Conservation (phyloP, 2,888 invertebrate species). For the Drosophila gaucha region DNA sequence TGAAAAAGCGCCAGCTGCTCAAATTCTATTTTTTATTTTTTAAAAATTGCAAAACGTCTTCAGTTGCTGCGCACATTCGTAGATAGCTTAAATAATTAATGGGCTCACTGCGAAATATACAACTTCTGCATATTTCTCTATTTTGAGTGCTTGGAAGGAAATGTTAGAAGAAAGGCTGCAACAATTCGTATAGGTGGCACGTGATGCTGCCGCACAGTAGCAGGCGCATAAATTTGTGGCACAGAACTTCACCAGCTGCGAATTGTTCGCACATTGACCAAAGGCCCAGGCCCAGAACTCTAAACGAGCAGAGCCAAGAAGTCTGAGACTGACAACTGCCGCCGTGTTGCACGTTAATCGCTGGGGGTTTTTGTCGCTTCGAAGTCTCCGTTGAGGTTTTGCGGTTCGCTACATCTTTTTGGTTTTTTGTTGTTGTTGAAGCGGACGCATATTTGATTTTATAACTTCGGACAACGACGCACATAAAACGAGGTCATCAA, state of each 20-base stretch:
- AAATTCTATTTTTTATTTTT: constrained; percentile 16
- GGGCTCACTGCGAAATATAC: constrained; percentile 53
- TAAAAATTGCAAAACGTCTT: constrained; percentile 32
- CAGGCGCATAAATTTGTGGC: constrained; percentile 63
- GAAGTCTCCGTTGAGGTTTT: constrained; percentile 39
- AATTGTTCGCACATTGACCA: constrained; percentile 71
- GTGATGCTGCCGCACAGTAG: constrained; percentile 60
- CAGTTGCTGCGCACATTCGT: constrained; percentile 58
- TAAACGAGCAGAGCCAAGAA: neutral
- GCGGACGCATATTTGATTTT: constrained; percentile 72
- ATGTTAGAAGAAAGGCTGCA: constrained; percentile 34
- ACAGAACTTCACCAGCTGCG: constrained; percentile 47
- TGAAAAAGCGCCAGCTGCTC: constrained; percentile 8
- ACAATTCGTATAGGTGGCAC: constrained; percentile 48
- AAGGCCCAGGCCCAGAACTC: neutral
- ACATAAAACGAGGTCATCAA: constrained; percentile 75
- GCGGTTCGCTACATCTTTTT: constrained; percentile 12
- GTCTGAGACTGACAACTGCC: constrained; percentile 32
- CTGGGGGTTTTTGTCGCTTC: constrained; percentile 53
- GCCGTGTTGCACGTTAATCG: constrained; percentile 63
- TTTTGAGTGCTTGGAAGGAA: constrained; percentile 20
- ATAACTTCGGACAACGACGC: constrained; percentile 73
- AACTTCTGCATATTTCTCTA: constrained; percentile 6
- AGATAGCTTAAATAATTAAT: constrained; percentile 81
- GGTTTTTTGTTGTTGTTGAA: neutral